phyloP scores from a whole-genome alignment of 2,888 invertebrate genomes.

The Drosophila eohydei region DNA sequence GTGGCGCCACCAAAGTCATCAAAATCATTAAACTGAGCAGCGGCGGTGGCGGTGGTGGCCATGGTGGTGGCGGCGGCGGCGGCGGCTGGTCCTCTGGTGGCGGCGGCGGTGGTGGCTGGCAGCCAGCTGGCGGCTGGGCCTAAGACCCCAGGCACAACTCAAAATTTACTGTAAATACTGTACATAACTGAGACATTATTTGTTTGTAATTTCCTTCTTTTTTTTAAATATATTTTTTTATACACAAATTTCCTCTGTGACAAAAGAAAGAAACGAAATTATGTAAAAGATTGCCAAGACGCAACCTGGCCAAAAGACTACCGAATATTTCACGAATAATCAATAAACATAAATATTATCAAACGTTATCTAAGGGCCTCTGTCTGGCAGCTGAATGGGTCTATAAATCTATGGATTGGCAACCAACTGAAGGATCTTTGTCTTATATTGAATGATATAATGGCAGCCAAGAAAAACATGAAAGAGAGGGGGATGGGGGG shows the following conservation, averaged over 20 bases:
- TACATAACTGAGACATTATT: constrained; percentile 51
- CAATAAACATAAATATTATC: constrained; percentile 21
- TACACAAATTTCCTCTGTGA: constrained; percentile 11
- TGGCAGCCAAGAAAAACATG: too few relatives aligned
- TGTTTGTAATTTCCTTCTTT: neutral
- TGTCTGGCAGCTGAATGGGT: neutral
- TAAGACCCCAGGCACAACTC: constrained; percentile 38
- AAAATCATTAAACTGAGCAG: constrained; percentile 55
- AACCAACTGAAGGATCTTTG: constrained; percentile 16
- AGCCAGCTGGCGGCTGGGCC: constrained; percentile 81
- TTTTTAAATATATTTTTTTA: constrained; percentile 20
- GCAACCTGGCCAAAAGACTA: constrained; percentile 25
- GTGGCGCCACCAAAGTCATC: constrained; percentile 50
- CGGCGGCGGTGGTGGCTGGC: constrained; percentile 71
- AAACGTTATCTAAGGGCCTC: constrained; percentile 9
- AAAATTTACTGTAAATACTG: constrained; percentile 65
- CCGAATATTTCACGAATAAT: constrained; percentile 14
- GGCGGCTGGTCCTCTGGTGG: constrained; percentile 63
- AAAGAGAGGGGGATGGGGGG: too few relatives aligned
- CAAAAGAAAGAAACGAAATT: constrained; percentile 4
- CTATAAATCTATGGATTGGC: constrained; percentile 5
- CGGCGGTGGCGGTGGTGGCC: constrained; percentile 55
- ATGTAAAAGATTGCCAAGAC: neutral
- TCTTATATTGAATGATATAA: neutral
- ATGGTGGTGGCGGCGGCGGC: constrained; percentile 58